phyloP scores from a whole-genome alignment of 2,888 invertebrate species.

The Sylvicola cinctus region DNA sequence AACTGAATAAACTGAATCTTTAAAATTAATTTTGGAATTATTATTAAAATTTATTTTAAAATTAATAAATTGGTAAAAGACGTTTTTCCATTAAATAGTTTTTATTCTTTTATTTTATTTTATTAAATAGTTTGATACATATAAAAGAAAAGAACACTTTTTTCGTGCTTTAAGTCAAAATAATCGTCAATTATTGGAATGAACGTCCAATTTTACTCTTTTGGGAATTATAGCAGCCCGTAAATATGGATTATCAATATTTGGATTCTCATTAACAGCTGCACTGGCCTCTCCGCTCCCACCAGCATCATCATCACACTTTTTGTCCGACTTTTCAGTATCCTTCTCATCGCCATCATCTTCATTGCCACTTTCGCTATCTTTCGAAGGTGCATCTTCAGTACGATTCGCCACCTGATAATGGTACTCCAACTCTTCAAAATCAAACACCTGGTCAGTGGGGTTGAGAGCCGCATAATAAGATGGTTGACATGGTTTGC shows the following conservation, averaged over 20 bases:
- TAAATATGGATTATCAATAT: slow-evolving; percentile 58
- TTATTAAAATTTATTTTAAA: no score
- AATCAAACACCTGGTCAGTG: slow-evolving; percentile 86
- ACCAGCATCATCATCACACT: neutral
- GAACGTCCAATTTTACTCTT: slow-evolving; percentile 11
- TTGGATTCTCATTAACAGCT: slow-evolving; percentile 17
- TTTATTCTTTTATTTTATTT: no score
- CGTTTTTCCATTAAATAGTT: no score
- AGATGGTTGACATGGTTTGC: slow-evolving; percentile 62
- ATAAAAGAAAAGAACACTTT: no score
- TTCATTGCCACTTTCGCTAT: slow-evolving; percentile 27
- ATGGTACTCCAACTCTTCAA: slow-evolving; percentile 62
- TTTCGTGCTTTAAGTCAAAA: no score
- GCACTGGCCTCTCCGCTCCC: neutral
- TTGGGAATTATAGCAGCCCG: slow-evolving; percentile 26
- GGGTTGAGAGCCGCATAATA: slow-evolving; percentile 74
- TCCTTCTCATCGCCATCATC: slow-evolving; percentile 19
- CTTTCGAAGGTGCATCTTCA: slow-evolving; percentile 34
- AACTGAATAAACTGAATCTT: no score
- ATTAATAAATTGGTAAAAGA: no score
- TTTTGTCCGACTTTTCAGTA: slow-evolving; percentile 19
- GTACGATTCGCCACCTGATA: slow-evolving; percentile 44
- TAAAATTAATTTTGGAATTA: no score
- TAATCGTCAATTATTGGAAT: no score
- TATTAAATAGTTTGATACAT: no score